Evolutionary conservation across 2,797 vertebrate species (phyloP), one percentile per base, ranked within the genome.

Genomic region (Molossus alvarezi): DNA sequence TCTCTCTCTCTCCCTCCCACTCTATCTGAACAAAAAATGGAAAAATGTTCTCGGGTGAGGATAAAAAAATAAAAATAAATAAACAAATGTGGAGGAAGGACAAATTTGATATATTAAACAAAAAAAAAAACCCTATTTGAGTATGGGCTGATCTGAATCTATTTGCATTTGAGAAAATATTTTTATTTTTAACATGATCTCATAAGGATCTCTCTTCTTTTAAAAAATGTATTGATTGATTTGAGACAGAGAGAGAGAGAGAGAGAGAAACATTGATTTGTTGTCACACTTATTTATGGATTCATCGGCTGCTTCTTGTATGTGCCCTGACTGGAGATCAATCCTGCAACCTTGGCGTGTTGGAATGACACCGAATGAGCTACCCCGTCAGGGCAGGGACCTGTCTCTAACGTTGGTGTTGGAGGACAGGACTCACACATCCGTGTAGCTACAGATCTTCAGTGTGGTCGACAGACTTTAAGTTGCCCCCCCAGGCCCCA

Each of bases 41-140:
- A 33, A 33, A 33, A 33, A 33, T 33, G 33, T 33, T 33, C 33
- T 33, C 33, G 33, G 33, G 33, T 33, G 33, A 33, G 33, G 33
- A 33, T 33, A 33, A 33, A 33, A 33, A 33, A 33, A 33, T 33
- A 33, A 33, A 33, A 33, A 33, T 33, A 33, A 33, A 33, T 33
- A 33, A 33, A 77, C 5, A 96, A 76, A 81, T 45, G 29, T 21
- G 29, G 71, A 85, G 62, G 72, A 87, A 83, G 41, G 77, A 85
- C 10, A 77, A 3, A 25, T 84, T 82, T 75, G 72, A 92, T 88
- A 11, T 80, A 72, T 75, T 80, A 73, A 80, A 48, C 9, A 60
- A n/a, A 94, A 93, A 87, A 53, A 45, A 45, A 45, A 33, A 33
- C 33, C 33, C 33, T 55, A 55, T 72, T n/a, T 86, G 48, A 60